Evolutionary conservation across 1,140 invertebrate genomes (phyloP), one percentile per base, ranked within the genome.

Genomic region (Nylanderia fulva): DNA sequence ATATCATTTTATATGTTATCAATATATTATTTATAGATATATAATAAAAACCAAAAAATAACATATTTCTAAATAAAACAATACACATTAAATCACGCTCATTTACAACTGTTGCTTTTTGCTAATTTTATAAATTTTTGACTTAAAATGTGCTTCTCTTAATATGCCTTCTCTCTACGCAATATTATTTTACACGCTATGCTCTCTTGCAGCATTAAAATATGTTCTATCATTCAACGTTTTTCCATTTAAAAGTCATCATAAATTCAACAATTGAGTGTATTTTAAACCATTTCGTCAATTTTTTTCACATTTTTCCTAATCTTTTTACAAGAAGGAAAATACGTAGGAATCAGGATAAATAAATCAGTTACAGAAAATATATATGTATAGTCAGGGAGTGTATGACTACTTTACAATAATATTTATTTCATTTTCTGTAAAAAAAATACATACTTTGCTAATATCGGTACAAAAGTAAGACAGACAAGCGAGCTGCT

Each of bases 391-490:
- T 18, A 48, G 13, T 2, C 8, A 24, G 15, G n/a, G n/a, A n/a
- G 52, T 39, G 21, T 18, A 6, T 39, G 54, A 74, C 9, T 83
- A 85, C 8, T 84, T 85, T 71, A 74, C 54, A 85, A 69, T 85
- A 87, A 88, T 89, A 72, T 92, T 92, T 91, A 90, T 92, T 80
- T 90, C 39, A 69, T 89, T 90, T 91, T 87, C 82, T 69, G 91
- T 91, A 91, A 84, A 92, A n/a, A 92, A 92, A 92, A 92, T 91
- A 91, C 90, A 91, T 90, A 91, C 84, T 90, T 77, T 91, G 87
- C 87, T 86, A 91, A 90, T 85, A 83, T 90, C 63, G 87, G 82
- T 92, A 92, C 60, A 92, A 92, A 91, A 90, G 58, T 88, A 88
- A 88, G 80, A 85, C 54, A 88, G 80, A 85, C 54, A 87, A 90